phyloP scores from a whole-genome alignment of 2,888 invertebrate genomes.

The Lasioglossum pauxillum region DNA sequence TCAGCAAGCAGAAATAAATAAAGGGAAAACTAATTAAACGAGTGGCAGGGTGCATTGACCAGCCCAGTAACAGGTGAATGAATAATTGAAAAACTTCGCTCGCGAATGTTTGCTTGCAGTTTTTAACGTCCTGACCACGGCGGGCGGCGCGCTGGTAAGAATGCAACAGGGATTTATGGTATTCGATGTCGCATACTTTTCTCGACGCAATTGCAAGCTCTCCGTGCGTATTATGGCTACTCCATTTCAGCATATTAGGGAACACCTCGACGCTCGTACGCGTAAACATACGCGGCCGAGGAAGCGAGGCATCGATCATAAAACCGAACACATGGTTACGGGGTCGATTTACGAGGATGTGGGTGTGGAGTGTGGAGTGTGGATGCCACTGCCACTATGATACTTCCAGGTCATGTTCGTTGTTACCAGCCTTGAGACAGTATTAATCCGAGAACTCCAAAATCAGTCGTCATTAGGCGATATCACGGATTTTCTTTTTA shows the following conservation, averaged over 20 bases:
- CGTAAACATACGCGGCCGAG: conserved; percentile 7
- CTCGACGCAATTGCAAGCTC: neutral
- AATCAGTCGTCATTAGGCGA: conserved; percentile 7
- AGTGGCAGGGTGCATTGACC: neutral
- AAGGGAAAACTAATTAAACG: conserved; percentile 1
- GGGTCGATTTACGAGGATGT: conserved; percentile 23
- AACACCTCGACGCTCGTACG: conserved; percentile 12
- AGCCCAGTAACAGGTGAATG: conserved; percentile 2
- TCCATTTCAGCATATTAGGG: neutral
- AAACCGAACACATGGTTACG: conserved; percentile 35
- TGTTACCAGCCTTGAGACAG: neutral
- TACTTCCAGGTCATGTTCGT: conserved; percentile 9
- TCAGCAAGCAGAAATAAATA: neutral
- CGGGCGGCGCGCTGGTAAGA: too few relatives aligned
- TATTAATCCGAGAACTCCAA: neutral
- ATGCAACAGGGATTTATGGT: conserved; percentile 1
- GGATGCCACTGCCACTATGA: conserved; percentile 12
- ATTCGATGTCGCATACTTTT: neutral
- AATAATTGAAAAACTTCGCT: conserved; percentile 4
- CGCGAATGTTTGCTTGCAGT: neutral
- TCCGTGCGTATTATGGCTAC: neutral
- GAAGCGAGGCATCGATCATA: conserved; percentile 44
- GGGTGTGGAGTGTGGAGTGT: neutral
- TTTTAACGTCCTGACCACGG: neutral
- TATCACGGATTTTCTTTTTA: conserved; percentile 16